Base-by-base conservation (phyloP, 2,888 invertebrate species). In the Crioceris asparagi region DNA sequence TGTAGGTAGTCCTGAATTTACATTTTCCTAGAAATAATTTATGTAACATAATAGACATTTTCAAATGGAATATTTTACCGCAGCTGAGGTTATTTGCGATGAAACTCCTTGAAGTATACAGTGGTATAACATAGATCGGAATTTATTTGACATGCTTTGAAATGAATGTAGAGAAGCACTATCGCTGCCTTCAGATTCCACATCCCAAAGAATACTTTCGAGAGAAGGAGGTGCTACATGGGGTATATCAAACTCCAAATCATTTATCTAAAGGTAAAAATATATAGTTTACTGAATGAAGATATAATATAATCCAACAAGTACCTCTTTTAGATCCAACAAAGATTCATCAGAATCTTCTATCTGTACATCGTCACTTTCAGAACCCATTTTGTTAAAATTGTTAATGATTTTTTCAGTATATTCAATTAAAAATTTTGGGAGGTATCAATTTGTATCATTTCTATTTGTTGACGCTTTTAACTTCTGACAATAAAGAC, bases 1-100 rank as follows among this genome's bases (percentile, higher is more conserved):
- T 40, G 91, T 91, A 7, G 92, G 86, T 45, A 83, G 71, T 4
- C 94, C 94, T 37, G 91, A 86, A 64, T 85, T 81, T 11, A 91
- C 84, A 49, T 87, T 75, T 53, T 93, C 91, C 85, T 87, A 57
- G 36, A 66, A 67, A 47, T n/a, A n/a, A n/a, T n/a, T n/a, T n/a
- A n/a, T n/a, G n/a, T n/a, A n/a, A n/a, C n/a, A n/a, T n/a, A n/a
- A n/a, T n/a, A n/a, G n/a, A n/a, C n/a, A n/a, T n/a, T n/a, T n/a
- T n/a, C n/a, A n/a, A n/a, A n/a, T n/a, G n/a, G n/a, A n/a, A n/a
- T 27, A 34, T 66, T 71, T 68, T 68, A 88, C 90, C 53, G 80
- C 77, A 30, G 93, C 92, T 40, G 91, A 88, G 44, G 75, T 67
- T 15, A 94, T 69, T 65, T 94, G 94, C 16, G 90, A 77, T 3